Conservation (phyloP, 2,797 vertebrate species). For the Cephalopachus bancanus region DNA sequence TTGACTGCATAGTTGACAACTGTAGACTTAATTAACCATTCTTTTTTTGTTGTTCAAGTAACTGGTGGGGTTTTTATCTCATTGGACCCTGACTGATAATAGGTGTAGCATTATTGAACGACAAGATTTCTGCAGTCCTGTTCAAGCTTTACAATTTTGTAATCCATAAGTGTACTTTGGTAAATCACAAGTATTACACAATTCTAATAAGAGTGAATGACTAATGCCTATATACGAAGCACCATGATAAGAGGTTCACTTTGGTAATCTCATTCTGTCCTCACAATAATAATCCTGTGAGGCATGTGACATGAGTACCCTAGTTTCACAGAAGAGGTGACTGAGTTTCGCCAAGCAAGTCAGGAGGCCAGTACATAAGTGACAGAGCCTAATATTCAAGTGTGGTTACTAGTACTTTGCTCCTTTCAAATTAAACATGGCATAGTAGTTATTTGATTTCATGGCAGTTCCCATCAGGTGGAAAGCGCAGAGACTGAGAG, state of each 20-base stretch:
- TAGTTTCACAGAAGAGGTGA: neutral
- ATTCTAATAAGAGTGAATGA: neutral
- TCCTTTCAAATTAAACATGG: neutral
- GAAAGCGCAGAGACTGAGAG: neutral
- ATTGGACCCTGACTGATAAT: neutral
- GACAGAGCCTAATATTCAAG: neutral
- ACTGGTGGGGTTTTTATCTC: conserved; percentile 2
- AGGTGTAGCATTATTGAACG: neutral
- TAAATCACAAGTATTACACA: neutral
- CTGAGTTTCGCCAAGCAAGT: neutral
- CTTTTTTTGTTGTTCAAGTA: conserved; percentile 44
- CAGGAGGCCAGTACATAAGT: neutral
- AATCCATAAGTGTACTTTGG: neutral
- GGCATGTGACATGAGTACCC: neutral
- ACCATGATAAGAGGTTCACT: neutral
- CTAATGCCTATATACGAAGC: neutral
- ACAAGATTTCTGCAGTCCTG: neutral
- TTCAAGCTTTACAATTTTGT: neutral
- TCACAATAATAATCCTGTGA: neutral
- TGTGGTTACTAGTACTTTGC: neutral
- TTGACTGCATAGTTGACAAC: neutral
- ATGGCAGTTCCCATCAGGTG: neutral
- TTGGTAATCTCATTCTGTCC: neutral
- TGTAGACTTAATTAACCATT: conserved; percentile 11
- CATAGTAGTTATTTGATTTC: neutral